Evolutionary conservation across 1,140 invertebrate genomes (phyloP).

Genomic region (Pseudomyrmex flavicornis): DNA sequence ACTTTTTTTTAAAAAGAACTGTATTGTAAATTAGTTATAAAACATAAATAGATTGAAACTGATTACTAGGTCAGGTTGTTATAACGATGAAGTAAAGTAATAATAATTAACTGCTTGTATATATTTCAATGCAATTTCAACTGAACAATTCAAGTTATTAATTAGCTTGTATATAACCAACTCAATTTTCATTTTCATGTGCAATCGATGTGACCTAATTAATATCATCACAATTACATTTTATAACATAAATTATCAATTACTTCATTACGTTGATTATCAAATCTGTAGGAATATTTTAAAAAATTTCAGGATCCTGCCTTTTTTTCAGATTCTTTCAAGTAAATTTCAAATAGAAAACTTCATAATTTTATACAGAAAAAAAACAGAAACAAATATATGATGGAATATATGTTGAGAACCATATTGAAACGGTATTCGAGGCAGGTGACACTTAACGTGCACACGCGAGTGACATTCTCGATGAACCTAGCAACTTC

Average conservation of each 20-base stretch:
- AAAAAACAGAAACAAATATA: neutral
- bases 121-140: neutral
- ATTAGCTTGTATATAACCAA: slow-evolving; percentile 16
- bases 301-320: neutral
- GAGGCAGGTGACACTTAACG: neutral
- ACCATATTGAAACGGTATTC: neutral
- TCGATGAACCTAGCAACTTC: neutral
- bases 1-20: no score
- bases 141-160: slow-evolving; percentile 18
- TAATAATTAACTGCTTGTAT: neutral
- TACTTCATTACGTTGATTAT: neutral
- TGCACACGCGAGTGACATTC: neutral
- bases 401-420: neutral
- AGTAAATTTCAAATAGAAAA: neutral
- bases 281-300: neutral
- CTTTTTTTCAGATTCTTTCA: neutral
- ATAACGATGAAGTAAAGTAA: slow-evolving; percentile 1
- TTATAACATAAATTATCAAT: neutral
- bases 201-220: slow-evolving; percentile 29
- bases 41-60: neutral
- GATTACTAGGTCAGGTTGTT: slow-evolving; percentile 12
- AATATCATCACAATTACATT: neutral
- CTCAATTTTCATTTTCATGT: slow-evolving; percentile 23
- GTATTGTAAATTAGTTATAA: neutral
- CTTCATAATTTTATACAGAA: neutral